Evolutionary conservation across 1,140 invertebrate genomes (phyloP).

Genomic region (Diorhabda elongata): DNA sequence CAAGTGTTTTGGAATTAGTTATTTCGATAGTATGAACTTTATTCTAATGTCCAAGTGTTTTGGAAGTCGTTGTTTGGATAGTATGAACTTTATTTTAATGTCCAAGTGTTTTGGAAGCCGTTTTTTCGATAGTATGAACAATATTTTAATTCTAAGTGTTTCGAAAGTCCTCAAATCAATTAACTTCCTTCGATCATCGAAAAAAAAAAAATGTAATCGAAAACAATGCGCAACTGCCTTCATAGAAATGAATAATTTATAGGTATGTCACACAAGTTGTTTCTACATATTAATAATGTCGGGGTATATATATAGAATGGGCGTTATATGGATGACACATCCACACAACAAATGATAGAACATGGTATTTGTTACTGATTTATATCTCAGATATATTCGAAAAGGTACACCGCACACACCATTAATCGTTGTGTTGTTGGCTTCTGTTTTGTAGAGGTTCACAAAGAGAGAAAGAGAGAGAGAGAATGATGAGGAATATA

Average conservation of each 20-base stretch:
- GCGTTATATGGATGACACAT: slow-evolving; percentile 38
- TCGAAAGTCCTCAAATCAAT: too few species aligned
- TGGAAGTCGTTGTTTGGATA: too few species aligned
- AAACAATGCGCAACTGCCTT: slow-evolving; percentile 17
- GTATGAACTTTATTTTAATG: too few species aligned
- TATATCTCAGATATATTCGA: slow-evolving; percentile 40
- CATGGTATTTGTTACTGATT: slow-evolving; percentile 42
- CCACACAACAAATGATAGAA: slow-evolving; percentile 40
- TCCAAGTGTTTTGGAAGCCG: too few species aligned
- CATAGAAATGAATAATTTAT: slow-evolving; percentile 14
- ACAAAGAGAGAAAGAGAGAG: background rate
- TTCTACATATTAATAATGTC: slow-evolving; percentile 20
- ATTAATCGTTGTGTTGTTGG: slow-evolving; percentile 37
- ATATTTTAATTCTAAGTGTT: too few species aligned
- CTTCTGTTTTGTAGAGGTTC: slow-evolving; percentile 31
- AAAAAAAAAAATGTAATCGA: too few species aligned
- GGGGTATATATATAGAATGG: slow-evolving; percentile 19
- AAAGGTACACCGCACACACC: slow-evolving; percentile 42
- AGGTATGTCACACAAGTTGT: slow-evolving; percentile 11
- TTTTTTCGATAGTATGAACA: too few species aligned
- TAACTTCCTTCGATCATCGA: too few species aligned
- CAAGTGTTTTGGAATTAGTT: too few species aligned
- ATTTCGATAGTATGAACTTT: too few species aligned
- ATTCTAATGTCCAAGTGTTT: too few species aligned
- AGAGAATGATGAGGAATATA: background rate